These are phyloP conservation scores for Molossus alvarezi DNA, from an alignment of 2,797 vertebrate genomes.

Conservation along the genomic window DNA sequence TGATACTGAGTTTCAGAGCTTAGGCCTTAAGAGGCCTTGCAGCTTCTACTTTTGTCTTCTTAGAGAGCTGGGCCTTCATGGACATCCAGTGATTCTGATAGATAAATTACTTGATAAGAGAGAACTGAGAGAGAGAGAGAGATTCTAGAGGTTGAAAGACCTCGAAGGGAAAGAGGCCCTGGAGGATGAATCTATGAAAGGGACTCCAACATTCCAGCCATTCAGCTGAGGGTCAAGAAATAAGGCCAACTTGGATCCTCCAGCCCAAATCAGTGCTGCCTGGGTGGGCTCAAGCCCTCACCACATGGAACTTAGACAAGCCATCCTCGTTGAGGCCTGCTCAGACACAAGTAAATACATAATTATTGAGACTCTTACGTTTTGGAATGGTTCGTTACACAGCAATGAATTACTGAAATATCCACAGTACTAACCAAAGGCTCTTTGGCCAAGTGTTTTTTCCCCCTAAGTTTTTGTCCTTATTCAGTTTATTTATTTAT, in stretches of 20 bases:
- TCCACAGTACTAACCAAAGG: neutral
- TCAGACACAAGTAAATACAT: neutral
- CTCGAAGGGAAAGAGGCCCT: neutral
- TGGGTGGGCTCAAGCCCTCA: neutral
- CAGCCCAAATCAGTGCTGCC: neutral
- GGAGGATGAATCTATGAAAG: neutral
- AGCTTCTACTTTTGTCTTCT: constrained; percentile 24
- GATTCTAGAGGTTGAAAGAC: neutral
- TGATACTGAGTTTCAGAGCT: neutral
- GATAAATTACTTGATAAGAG: neutral
- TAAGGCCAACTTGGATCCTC: neutral
- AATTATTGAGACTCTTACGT: constrained; percentile 29
- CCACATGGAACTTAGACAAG: neutral
- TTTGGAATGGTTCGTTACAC: constrained; percentile 1
- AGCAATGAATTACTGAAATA: constrained; percentile 23
- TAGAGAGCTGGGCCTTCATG: neutral
- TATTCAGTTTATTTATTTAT: neutral
- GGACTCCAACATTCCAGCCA: neutral
- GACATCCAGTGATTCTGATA: constrained; percentile 10
- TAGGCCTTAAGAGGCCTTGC: neutral
- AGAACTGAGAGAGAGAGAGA: neutral
- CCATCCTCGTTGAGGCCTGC: neutral
- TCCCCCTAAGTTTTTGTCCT: neutral
- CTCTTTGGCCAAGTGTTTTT: neutral
- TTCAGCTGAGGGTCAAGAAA: neutral